Evolutionary conservation across 2,888 invertebrate species (phyloP).

Genomic region (Erebia aethiops): DNA sequence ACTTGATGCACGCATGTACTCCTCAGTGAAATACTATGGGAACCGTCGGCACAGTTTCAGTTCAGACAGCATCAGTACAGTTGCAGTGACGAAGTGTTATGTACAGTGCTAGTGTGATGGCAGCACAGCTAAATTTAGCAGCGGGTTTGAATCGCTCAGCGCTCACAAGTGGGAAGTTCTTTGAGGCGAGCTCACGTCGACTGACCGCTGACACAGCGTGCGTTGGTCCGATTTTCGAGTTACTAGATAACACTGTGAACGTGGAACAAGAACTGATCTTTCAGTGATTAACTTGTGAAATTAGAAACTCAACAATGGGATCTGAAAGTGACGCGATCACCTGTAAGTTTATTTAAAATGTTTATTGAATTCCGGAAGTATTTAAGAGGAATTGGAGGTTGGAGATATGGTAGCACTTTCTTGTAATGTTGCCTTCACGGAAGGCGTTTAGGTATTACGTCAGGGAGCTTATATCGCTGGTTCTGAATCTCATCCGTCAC

Average conservation of each 20-base stretch:
- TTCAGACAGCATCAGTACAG: background rate
- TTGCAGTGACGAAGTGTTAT: slow-evolving; percentile 41
- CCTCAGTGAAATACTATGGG: background rate
- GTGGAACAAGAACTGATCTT: slow-evolving; percentile 26
- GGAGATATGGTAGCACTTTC: slow-evolving; percentile 2
- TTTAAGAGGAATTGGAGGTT: background rate
- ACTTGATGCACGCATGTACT: background rate
- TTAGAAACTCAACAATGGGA: slow-evolving; percentile 55
- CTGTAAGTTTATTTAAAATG: slow-evolving; percentile 54
- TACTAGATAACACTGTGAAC: slow-evolving; percentile 16
- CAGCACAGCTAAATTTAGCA: slow-evolving; percentile 70
- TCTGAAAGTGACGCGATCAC: slow-evolving; percentile 60
- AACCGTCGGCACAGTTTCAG: slow-evolving; percentile 6
- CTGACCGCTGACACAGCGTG: slow-evolving; percentile 18
- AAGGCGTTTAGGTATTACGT: slow-evolving; percentile 27
- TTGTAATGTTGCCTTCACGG: background rate
- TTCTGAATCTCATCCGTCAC: background rate
- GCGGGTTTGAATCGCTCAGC: slow-evolving; percentile 50
- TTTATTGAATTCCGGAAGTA: background rate
- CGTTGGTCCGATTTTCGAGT: slow-evolving; percentile 5
- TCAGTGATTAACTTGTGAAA: slow-evolving; percentile 49
- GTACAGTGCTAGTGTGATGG: slow-evolving; percentile 34
- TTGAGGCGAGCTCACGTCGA: slow-evolving; percentile 63
- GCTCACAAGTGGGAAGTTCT: slow-evolving; percentile 56
- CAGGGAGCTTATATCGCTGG: slow-evolving; percentile 27